phyloP scores from a whole-genome alignment of 2,888 invertebrate species.

The Mesodorylaimus sp. region DNA sequence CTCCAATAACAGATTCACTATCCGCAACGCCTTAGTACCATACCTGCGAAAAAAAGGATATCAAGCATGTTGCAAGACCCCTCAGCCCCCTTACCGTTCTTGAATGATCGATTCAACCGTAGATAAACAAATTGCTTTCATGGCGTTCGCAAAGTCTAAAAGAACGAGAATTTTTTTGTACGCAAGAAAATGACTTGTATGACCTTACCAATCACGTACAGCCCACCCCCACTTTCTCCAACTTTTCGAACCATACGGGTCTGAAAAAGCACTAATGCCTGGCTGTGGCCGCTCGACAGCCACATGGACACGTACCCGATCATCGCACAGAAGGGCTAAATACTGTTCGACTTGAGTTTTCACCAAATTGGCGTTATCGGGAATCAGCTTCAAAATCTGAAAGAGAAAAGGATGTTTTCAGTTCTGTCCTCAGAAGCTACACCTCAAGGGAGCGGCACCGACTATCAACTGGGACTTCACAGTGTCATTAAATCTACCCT shows the following conservation, averaged over 20 bases:
- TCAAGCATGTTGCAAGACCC: too few relatives aligned
- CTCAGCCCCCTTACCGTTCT: constrained; percentile 65
- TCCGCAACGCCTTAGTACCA: constrained; percentile 32
- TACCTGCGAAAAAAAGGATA: constrained; percentile 20
- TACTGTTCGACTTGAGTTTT: constrained; percentile 31
- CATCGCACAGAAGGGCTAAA: constrained; percentile 45
- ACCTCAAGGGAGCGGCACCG: too few relatives aligned
- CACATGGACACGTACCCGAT: constrained; percentile 41
- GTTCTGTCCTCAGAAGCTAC: too few relatives aligned
- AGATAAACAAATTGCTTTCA: constrained; percentile 50
- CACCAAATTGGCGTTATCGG: constrained; percentile 16
- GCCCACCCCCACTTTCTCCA: constrained; percentile 66
- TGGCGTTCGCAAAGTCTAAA: constrained; percentile 44
- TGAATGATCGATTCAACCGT: constrained; percentile 59
- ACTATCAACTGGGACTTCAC: too few relatives aligned
- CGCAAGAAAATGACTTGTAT: constrained; percentile 11
- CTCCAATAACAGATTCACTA: constrained; percentile 57
- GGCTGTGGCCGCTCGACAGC: too few relatives aligned
- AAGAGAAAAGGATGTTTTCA: constrained; percentile 1
- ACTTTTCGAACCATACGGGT: constrained; percentile 48
- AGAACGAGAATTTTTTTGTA: too few relatives aligned
- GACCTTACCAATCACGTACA: constrained; percentile 48
- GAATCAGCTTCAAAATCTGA: constrained; percentile 18
- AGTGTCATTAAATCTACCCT: too few relatives aligned
- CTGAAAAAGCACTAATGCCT: background rate